phyloP scores from a whole-genome alignment of 37 sponge, comb jelly and placozoan genomes.

The Aplysina aerophoba region DNA sequence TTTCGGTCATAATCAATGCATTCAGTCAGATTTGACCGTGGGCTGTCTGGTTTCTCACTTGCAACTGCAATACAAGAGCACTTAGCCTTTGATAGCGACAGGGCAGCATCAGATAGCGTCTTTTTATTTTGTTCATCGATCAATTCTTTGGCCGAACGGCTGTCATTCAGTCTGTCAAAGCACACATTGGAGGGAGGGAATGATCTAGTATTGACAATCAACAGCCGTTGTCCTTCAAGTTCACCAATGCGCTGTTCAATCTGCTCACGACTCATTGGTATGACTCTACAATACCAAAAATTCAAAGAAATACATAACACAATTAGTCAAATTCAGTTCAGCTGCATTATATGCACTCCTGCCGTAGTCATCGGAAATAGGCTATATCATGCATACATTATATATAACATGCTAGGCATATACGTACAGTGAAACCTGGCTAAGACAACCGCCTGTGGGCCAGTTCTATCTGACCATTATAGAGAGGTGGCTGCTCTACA shows the following conservation, averaged over 20 bases:
- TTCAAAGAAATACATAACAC: too few relatives aligned
- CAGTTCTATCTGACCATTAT: too few relatives aligned
- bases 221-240: conserved; percentile 12
- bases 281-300: neutral
- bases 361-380: too few relatives aligned
- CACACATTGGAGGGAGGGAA: neutral
- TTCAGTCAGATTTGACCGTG: neutral
- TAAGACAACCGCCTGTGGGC: too few relatives aligned
- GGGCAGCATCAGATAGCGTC: neutral
- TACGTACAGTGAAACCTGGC: too few relatives aligned
- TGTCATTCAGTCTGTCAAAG: neutral
- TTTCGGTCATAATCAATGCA: neutral
- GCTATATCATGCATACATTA: too few relatives aligned
- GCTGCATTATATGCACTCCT: too few relatives aligned
- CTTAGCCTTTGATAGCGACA: neutral
- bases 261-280: conserved; percentile 20
- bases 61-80: conserved; percentile 15
- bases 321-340: too few relatives aligned
- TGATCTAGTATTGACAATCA: neutral
- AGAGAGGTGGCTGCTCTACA: too few relatives aligned
- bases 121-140: neutral
- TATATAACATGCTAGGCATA: too few relatives aligned
- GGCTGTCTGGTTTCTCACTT: neutral
- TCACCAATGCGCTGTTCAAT: conserved; percentile 14
- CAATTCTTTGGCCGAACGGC: neutral